phyloP scores from a whole-genome alignment of 2,797 vertebrate genomes.

The Hippoglossus hippoglossus region DNA sequence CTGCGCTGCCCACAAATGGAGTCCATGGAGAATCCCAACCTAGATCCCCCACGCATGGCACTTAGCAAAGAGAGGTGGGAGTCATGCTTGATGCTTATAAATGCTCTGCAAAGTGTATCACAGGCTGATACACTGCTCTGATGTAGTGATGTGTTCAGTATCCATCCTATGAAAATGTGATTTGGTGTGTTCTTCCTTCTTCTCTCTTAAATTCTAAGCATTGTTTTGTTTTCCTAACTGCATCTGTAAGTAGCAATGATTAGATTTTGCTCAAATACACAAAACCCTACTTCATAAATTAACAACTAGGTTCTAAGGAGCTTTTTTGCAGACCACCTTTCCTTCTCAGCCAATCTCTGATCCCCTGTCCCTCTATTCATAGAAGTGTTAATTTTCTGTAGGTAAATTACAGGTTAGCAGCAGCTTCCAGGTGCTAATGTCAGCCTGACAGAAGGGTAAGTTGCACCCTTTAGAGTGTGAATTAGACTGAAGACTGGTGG shows the following conservation, averaged over 20 bases:
- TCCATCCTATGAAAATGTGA: too few relatives aligned
- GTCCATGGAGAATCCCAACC: conserved; percentile 99
- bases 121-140: too few relatives aligned
- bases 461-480: conserved; percentile 31
- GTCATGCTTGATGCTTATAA: conserved; percentile 28
- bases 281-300: conserved; percentile 4
- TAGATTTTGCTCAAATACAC: conserved; percentile 13
- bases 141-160: too few relatives aligned
- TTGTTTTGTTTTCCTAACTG: conserved; percentile 2
- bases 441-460: conserved; percentile 26
- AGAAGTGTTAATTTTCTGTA: conserved; percentile 48
- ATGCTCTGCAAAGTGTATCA: too few relatives aligned
- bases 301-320: conserved; percentile 9
- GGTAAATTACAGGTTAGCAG: conserved; percentile 56
- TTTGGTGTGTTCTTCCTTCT: too few relatives aligned
- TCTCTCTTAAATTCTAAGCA: too few relatives aligned
- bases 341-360: conserved; percentile 1
- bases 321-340: conserved; percentile 1
- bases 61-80: conserved; percentile 93
- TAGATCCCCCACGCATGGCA: conserved; percentile 97
- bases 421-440: conserved; percentile 62
- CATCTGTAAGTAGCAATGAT: conserved; percentile 8
- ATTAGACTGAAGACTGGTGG: conserved; percentile 38
- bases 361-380: conserved; percentile 12
- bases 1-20: conserved; percentile 98